Conservation (phyloP, 2,113 vertebrate genomes). For the Syrrhaptes paradoxus region DNA sequence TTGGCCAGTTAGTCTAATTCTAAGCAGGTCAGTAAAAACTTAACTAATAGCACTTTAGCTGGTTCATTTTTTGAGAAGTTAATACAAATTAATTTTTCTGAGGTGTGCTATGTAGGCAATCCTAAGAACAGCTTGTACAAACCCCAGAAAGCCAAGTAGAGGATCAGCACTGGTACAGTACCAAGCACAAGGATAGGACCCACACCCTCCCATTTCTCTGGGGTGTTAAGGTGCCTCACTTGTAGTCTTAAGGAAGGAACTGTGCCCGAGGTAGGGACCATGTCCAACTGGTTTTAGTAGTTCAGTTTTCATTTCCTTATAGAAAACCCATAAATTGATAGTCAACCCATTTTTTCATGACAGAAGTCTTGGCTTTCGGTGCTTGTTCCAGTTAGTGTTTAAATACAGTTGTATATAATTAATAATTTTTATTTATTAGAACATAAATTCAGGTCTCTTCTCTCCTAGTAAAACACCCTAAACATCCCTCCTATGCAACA, state of each 20-base stretch:
- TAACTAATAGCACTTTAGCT: not conserved
- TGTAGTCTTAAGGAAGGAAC: not conserved
- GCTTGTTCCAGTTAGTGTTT: not conserved
- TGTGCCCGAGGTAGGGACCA: not conserved
- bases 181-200: not conserved
- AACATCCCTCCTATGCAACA: not conserved
- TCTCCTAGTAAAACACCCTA: not conserved
- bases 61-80: not conserved
- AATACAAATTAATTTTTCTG: not conserved
- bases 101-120: not conserved
- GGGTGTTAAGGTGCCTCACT: accelerated
- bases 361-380: not conserved
- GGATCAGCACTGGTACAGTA: not conserved
- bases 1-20: not conserved
- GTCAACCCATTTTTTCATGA: not conserved
- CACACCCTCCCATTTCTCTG: accelerated
- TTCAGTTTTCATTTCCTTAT: not conserved
- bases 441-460: not conserved
- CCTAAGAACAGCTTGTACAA: not conserved
- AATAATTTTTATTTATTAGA: not conserved
- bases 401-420: not conserved
- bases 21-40: not conserved
- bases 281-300: not conserved
- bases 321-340: not conserved
- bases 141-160: not conserved